Percentiles rank a stretch among this genome's conserved stretches.
These are phyloP conservation scores for Gobius niger DNA, from an alignment of 2,113 vertebrate genomes.

Conservation along the genomic window DNA sequence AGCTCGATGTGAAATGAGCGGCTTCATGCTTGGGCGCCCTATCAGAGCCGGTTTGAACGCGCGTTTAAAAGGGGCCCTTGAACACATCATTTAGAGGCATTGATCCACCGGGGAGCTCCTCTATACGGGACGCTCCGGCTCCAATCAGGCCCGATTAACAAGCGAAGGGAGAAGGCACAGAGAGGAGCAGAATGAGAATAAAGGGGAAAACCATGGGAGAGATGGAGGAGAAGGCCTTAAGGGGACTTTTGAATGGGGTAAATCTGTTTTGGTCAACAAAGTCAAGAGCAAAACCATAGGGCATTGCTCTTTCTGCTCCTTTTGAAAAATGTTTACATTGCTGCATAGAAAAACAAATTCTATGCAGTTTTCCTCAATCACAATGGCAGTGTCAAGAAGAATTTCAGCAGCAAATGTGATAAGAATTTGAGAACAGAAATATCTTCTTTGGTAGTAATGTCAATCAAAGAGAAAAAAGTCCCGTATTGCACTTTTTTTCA, in stretches of 20 bases:
- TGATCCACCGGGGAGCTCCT: constrained; percentile 73
- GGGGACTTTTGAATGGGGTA: constrained; percentile 26
- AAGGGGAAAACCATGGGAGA: constrained; percentile 40
- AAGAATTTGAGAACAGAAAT: no score
- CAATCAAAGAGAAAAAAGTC: no score
- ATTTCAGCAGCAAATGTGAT: no score
- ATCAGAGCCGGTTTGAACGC: constrained; percentile 68
- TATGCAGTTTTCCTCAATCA: no score
- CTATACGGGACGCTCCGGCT: constrained; percentile 56
- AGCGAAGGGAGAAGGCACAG: constrained; percentile 50
- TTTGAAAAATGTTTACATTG: not conserved
- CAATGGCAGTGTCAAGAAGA: no score
- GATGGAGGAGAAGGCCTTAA: not conserved
- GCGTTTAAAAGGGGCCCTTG: constrained; percentile 67
- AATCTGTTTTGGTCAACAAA: constrained; percentile 21
- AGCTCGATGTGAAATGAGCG: constrained; percentile 73
- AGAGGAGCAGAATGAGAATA: constrained; percentile 54
- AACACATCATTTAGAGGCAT: constrained; percentile 75
- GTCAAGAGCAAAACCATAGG: not conserved
- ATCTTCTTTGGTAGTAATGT: no score
- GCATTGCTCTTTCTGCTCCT: not conserved
- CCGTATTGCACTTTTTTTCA: no score
- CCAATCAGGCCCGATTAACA: constrained; percentile 73
- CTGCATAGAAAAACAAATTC: no score
- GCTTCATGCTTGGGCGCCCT: constrained; percentile 69